Conservation (phyloP, 2,113 vertebrate species). For the Glaucomys volans region DNA sequence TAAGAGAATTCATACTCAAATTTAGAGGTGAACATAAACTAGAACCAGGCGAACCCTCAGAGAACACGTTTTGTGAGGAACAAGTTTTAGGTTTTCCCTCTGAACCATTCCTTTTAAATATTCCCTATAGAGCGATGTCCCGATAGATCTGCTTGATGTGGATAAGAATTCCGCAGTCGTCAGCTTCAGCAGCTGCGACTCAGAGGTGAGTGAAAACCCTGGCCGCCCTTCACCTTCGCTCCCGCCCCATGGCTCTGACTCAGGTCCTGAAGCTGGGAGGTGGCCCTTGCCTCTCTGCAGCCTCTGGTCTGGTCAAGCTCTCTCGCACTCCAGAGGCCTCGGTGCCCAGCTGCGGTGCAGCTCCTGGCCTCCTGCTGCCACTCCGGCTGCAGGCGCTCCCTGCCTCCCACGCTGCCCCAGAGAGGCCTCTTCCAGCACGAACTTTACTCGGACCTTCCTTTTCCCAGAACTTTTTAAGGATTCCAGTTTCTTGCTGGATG, state of each 20-base stretch:
- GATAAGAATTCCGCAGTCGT: conserved; percentile 99
- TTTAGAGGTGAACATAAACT: neutral
- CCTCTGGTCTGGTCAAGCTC: neutral
- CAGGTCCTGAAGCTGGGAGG: neutral
- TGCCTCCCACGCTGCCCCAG: too few species aligned
- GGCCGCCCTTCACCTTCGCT: neutral
- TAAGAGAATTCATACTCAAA: neutral
- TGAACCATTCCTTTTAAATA: neutral
- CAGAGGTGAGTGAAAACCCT: conserved; percentile 90
- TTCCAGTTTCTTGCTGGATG: neutral
- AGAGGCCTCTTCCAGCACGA: neutral
- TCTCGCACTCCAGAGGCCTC: too few species aligned
- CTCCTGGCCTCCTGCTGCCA: too few species aligned
- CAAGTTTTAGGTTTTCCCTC: neutral
- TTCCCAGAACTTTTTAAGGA: neutral
- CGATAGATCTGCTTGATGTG: conserved; percentile 96
- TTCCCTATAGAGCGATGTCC: conserved; percentile 93
- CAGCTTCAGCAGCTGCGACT: conserved; percentile 98
- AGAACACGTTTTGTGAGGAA: neutral
- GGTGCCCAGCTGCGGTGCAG: too few species aligned
- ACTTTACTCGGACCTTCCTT: neutral
- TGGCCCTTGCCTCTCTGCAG: neutral
- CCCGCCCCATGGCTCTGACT: neutral
- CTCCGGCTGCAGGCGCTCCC: neutral
- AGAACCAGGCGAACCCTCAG: neutral